phyloP scores from a whole-genome alignment of 2,113 vertebrate genomes.

The Melanerpes aurifrons region DNA sequence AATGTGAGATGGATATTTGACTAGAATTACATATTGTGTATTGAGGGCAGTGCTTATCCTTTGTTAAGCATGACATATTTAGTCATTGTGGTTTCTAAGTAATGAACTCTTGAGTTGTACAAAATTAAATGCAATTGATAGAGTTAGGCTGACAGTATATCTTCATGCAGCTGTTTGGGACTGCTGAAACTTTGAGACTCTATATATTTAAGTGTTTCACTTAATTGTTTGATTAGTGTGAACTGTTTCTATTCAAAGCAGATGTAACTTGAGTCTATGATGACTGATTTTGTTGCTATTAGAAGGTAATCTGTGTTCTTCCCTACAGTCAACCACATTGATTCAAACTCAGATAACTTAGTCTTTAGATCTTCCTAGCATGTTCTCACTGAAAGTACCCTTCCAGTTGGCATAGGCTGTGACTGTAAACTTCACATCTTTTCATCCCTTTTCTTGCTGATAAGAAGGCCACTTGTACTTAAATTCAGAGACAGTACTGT shows the following conservation, averaged over 20 bases:
- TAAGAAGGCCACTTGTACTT: neutral
- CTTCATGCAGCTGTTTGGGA: neutral
- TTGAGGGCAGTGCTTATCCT: neutral
- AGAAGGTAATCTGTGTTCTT: neutral
- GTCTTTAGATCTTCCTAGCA: neutral
- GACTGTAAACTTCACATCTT: neutral
- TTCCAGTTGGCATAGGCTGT: neutral
- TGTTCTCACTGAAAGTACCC: neutral
- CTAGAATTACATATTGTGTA: neutral
- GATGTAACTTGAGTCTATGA: accelerated
- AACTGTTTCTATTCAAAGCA: neutral
- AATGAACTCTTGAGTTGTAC: neutral
- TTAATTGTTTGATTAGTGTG: neutral
- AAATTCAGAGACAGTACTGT: neutral
- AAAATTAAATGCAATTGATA: neutral
- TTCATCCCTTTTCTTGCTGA: neutral
- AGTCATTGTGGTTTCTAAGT: neutral
- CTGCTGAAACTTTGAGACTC: neutral
- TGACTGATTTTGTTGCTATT: neutral
- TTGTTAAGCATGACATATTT: neutral
- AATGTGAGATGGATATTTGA: conserved; percentile 12
- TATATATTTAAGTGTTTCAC: neutral
- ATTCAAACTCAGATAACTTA: neutral
- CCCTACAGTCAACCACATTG: neutral
- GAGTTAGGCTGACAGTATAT: neutral